phyloP scores from a whole-genome alignment of 1,140 invertebrate species.

The Cyphomyrmex costatus region DNA sequence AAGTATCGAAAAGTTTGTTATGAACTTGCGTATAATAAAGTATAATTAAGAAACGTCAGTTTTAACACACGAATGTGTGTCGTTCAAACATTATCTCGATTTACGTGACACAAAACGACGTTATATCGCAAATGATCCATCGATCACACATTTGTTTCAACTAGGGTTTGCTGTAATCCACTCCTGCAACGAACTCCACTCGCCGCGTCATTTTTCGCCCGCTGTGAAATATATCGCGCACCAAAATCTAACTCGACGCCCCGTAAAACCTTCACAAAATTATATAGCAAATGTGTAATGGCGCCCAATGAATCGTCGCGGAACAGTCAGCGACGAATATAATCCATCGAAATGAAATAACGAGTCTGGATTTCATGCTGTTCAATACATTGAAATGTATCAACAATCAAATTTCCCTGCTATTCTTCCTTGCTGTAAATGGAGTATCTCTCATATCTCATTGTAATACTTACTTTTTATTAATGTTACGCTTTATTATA shows the following conservation, averaged over 20 bases:
- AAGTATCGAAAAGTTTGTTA: conserved; percentile 27
- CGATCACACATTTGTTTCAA: conserved; percentile 53
- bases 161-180: conserved; percentile 43
- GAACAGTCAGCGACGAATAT: neutral
- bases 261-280: conserved; percentile 48
- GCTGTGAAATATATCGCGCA: conserved; percentile 51
- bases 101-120: conserved; percentile 21
- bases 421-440: neutral
- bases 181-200: conserved; percentile 33
- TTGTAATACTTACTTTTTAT: neutral
- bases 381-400: neutral
- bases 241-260: conserved; percentile 42
- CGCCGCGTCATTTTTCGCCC: conserved; percentile 46
- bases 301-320: conserved; percentile 50
- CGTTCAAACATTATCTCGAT: conserved; percentile 47
- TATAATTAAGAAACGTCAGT: conserved; percentile 54
- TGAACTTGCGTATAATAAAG: neutral
- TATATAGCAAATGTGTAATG: conserved; percentile 54
- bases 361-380: neutral
- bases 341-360: conserved; percentile 44
- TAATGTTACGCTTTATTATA: neutral
- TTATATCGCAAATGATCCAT: conserved; percentile 52
- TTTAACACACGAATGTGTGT: conserved; percentile 43
- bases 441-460: neutral
- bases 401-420: neutral